Evolutionary conservation across 2,797 vertebrate species (phyloP).

Genomic region (Hybognathus amarus): DNA sequence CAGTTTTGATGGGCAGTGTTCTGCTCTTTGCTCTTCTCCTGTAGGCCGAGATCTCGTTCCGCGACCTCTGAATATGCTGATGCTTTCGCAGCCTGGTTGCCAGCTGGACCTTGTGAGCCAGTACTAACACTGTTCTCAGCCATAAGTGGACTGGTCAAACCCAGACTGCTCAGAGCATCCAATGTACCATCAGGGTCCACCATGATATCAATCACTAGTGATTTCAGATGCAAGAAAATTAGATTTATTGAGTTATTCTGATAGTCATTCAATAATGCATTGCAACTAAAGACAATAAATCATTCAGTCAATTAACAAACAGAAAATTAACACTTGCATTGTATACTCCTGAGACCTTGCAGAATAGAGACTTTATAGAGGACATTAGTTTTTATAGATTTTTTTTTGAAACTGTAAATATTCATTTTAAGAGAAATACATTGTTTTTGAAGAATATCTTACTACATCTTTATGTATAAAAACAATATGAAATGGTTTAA

Average conservation of each 20-base stretch:
- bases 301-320: slow-evolving; percentile 1
- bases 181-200: slow-evolving; percentile 95
- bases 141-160: slow-evolving; percentile 79
- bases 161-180: slow-evolving; percentile 88
- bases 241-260: not conserved
- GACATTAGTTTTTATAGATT: not conserved
- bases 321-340: not conserved
- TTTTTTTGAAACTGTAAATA: not conserved
- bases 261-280: not conserved
- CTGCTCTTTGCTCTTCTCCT: slow-evolving; percentile 43
- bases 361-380: not conserved
- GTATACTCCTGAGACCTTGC: not conserved
- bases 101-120: slow-evolving; percentile 66
- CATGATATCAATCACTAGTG: slow-evolving; percentile 92
- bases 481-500: not conserved
- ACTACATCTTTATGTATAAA: not conserved
- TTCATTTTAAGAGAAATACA: not conserved
- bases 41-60: slow-evolving; percentile 74
- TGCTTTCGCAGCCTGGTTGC: slow-evolving; percentile 51
- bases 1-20: slow-evolving; percentile 57
- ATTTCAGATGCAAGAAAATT: slow-evolving; percentile 23
- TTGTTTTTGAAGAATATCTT: not conserved
- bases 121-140: slow-evolving; percentile 79
- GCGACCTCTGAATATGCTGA: slow-evolving; percentile 70
- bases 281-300: not conserved